A percentile compares a stretch with the other conserved stretches of the same genome.
Evolutionary conservation across 2,888 invertebrate genomes (phyloP).

Genomic region (Hydroisotoma schaefferi): DNA sequence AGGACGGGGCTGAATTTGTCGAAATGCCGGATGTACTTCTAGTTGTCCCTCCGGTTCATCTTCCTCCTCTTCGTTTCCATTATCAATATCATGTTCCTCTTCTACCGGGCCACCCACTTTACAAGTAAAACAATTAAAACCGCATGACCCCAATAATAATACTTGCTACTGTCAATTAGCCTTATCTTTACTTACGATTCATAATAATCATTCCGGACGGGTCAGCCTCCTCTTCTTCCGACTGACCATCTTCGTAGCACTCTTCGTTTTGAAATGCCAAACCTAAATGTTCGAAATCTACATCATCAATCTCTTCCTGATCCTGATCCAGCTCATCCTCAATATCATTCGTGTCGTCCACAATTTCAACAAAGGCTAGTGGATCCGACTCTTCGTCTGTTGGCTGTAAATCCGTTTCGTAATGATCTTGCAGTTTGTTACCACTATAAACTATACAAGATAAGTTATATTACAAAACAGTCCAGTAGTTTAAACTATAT

Average conservation of each 20-base stretch:
- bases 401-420: background rate
- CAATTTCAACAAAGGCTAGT: constrained; percentile 7
- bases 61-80: background rate
- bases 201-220: background rate
- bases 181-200: background rate
- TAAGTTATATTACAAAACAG: no score
- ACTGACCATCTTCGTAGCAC: no score
- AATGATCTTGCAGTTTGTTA: no score
- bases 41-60: background rate
- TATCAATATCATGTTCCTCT: background rate
- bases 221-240: no score
- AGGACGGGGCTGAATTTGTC: no score
- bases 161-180: no score
- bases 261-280: no score
- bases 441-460: no score
- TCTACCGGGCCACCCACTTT: constrained; percentile 22
- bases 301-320: no score
- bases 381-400: constrained; percentile 4
- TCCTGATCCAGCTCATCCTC: background rate
- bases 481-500: no score
- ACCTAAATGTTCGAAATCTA: no score
- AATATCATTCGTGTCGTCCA: background rate
- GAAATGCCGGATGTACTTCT: constrained; percentile 15
- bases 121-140: constrained; percentile 19
- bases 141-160: no score